These are phyloP conservation scores for Muscicapa striata DNA, from an alignment of 2,797 vertebrate genomes.

Conservation along the genomic window DNA sequence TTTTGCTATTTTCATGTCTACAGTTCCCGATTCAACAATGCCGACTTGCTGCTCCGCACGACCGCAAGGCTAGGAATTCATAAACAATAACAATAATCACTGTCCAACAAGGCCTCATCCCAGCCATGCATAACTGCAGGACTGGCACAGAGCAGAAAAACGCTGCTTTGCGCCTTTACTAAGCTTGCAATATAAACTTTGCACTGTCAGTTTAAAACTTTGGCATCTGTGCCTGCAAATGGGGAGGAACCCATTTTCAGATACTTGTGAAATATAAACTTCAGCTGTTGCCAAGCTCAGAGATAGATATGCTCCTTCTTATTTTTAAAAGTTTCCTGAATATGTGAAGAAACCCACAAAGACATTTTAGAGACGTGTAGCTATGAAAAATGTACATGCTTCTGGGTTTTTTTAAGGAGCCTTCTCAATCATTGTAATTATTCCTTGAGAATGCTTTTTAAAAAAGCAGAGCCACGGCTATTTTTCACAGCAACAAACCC, in stretches of 20 bases:
- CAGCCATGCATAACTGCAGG: background rate
- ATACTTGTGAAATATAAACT: slow-evolving; percentile 67
- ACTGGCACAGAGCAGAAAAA: background rate
- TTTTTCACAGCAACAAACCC: slow-evolving; percentile 63
- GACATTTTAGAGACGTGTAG: slow-evolving; percentile 1
- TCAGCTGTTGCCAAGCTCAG: slow-evolving; percentile 55
- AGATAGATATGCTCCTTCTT: slow-evolving; percentile 66
- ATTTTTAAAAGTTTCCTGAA: slow-evolving; percentile 64
- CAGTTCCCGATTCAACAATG: background rate
- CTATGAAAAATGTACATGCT: slow-evolving; percentile 34
- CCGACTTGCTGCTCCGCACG: background rate
- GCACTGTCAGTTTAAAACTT: slow-evolving; percentile 61
- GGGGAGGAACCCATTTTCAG: slow-evolving; percentile 67
- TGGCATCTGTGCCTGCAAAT: slow-evolving; percentile 53
- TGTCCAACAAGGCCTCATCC: background rate
- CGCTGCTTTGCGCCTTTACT: background rate
- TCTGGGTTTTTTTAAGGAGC: slow-evolving; percentile 26
- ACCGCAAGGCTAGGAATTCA: background rate
- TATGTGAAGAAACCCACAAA: slow-evolving; percentile 59
- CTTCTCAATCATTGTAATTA: slow-evolving; percentile 61
- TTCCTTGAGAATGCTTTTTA: slow-evolving; percentile 41
- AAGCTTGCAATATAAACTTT: slow-evolving; percentile 41
- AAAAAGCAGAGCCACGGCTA: slow-evolving; percentile 26
- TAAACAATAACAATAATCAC: slow-evolving; percentile 22
- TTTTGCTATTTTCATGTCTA: slow-evolving; percentile 35